Base-by-base conservation (phyloP, 53 echinoderm and acorn worm genomes). In the Stichopus horrens region DNA sequence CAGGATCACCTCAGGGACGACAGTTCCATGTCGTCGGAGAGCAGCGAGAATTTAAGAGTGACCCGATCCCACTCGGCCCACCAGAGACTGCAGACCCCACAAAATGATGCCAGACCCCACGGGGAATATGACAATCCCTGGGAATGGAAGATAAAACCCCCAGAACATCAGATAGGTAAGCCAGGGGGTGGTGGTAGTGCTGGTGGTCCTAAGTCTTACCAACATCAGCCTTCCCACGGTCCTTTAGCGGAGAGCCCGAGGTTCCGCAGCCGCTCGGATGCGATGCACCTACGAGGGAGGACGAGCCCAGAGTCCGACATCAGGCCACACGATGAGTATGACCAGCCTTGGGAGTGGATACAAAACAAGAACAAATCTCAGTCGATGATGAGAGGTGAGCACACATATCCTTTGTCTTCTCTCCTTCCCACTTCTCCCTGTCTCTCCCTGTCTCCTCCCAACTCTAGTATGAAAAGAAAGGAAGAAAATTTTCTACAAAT, bases 301-400 rank as follows among this genome's bases (percentile, higher is more conserved):
- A 87, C 87, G 0, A 87, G 87, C 37, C 87, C 87, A 0, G 87
- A 87, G 8, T 91, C 91, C 18, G 98, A 97, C 77, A 95, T 89
- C 75, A 87, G 98, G 74, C 98, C 98, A 18, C 94, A 91, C 63
- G 95, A 94, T 21, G 98, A 97, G 52, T 97, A 97, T 53, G 98
- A 97, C 85, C 93, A 94, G 76, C 98, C 98, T 16, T 97, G 98
- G 98, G 95, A 97, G 59, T 97, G 98, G 98, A 92, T 90, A 75
- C 90, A 91, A 54, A 94, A 94, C 91, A 93, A 92, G 86, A 92
- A 94, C 81, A 88, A 90, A 83, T 23, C 53, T 10, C 89, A 89
- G 73, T 94, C 96, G 22, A 87, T 93, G 74, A 95, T 93, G 90
- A 93, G 95, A 93, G 55, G 76, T 90, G 37, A 76, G 77, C 16